Evolutionary conservation across 1,140 invertebrate species (phyloP), one percentile per base, ranked within the genome.

Genomic region (Stegodyphus mimosarum): DNA sequence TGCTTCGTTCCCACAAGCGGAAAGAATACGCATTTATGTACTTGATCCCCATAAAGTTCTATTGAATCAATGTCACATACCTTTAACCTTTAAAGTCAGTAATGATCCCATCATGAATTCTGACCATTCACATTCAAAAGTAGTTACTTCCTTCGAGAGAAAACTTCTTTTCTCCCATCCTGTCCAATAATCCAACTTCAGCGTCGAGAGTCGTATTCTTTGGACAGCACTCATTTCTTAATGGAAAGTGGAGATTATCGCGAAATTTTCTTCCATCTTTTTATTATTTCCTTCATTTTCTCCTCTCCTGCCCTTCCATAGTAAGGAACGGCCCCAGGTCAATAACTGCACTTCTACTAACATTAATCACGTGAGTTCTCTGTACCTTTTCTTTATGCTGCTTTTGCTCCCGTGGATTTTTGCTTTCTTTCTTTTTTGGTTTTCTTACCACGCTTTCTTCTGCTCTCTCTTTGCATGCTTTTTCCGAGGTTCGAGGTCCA

Each of bases 231-330:
- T 74, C 72, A 74, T 74, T 74, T 60, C 72, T 55, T 74, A 74
- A 74, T 74, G 72, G 72, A 74, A 74, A 52, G 53, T 74, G 72
- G 60, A 74, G 72, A 74, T 74, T 74, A 55, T 49, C 9, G 52
- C 9, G 72, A 55, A 74, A 33, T 74, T 55, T 55, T 33, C 15
- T 17, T 7, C 52, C 72, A 4, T 18, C 53, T 55, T 67, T 11
- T 33, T 74, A 55, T 74, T 60, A 33, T 55, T 53, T 74, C 33
- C 72, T 18, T 17, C 5, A 15, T 13, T 66, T 66, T 17, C 33
- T 33, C 51, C 52, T 7, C 70, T n/a, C 7, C 13, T 15, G 10
- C n/a, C 50, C 7, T 63, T 74, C 53, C 13, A 33, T 72, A 17
- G 49, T 15, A 11, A 49, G 6, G 50, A 53, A 55, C 72, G 11